A percentile compares a stretch with the other conserved stretches of the same genome.
These are phyloP conservation scores for Todiramphus saurophagus DNA, from an alignment of 2,113 vertebrate genomes.

Conservation along the genomic window DNA sequence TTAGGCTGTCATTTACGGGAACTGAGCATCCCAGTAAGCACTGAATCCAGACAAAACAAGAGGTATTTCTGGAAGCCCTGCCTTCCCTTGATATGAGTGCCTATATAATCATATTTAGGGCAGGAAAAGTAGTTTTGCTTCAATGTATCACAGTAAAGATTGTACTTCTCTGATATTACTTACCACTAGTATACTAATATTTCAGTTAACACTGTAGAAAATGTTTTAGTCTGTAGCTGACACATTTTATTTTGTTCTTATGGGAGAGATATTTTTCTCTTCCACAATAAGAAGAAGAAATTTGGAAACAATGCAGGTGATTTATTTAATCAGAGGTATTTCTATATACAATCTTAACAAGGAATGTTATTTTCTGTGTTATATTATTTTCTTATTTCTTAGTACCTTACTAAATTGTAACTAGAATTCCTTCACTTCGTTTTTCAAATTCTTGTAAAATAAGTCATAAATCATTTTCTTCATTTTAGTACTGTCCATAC, in stretches of 20 bases:
- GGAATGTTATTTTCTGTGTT: background rate
- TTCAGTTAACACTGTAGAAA: background rate
- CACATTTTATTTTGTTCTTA: background rate
- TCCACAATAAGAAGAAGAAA: background rate
- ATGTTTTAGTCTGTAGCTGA: background rate
- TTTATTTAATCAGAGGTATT: background rate
- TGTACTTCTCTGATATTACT: background rate
- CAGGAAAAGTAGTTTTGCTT: background rate
- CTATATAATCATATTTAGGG: background rate
- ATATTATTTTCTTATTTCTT: background rate
- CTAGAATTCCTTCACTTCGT: background rate
- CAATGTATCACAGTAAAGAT: background rate
- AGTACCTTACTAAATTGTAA: background rate
- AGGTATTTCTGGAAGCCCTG: background rate
- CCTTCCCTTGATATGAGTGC: background rate
- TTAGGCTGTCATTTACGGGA: constrained; percentile 4
- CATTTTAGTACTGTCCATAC: background rate
- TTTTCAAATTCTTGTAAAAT: background rate
- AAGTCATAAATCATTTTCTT: background rate
- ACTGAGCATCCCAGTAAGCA: background rate
- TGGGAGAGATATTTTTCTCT: background rate
- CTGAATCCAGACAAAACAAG: background rate
- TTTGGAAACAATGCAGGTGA: background rate
- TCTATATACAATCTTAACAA: background rate
- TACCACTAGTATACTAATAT: background rate